These are phyloP conservation scores for Stratiomys singularior DNA, from an alignment of 2,888 invertebrate genomes.

Conservation along the genomic window DNA sequence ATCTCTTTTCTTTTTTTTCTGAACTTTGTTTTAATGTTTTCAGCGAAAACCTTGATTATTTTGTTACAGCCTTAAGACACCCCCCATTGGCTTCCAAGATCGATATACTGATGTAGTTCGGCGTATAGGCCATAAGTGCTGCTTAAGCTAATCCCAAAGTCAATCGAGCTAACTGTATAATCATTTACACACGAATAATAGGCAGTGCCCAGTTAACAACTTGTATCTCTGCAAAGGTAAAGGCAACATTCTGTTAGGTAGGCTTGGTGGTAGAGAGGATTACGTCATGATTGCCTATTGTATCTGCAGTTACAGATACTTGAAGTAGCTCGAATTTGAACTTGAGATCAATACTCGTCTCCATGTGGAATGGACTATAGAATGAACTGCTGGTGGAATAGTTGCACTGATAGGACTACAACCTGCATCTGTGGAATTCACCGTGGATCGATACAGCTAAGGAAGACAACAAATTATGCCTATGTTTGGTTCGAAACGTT, in stretches of 20 bases:
- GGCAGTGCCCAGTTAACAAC: background rate
- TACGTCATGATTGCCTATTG: constrained; percentile 29
- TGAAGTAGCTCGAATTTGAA: background rate
- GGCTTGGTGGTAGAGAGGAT: background rate
- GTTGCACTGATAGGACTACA: background rate
- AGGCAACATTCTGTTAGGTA: background rate
- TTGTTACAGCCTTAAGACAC: background rate
- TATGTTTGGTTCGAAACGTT: no score
- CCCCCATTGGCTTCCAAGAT: no score
- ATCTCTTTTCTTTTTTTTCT: background rate
- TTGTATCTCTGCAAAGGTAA: background rate
- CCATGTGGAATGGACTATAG: background rate
- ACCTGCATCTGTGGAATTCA: background rate
- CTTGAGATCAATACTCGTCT: constrained; percentile 26
- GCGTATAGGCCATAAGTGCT: constrained; percentile 1
- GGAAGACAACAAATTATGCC: no score
- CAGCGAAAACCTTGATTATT: background rate
- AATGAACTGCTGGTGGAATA: background rate
- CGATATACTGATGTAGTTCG: background rate
- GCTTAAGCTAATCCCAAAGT: constrained; percentile 36
- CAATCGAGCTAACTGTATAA: constrained; percentile 34
- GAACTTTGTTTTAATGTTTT: no score
- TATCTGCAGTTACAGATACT: background rate
- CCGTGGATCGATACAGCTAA: no score
- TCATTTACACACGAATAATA: constrained; percentile 28